A percentile compares a stretch with the other conserved stretches of the same genome.
These are phyloP conservation scores for Ericerus pela DNA, from an alignment of 1,140 invertebrate species.

Conservation along the genomic window DNA sequence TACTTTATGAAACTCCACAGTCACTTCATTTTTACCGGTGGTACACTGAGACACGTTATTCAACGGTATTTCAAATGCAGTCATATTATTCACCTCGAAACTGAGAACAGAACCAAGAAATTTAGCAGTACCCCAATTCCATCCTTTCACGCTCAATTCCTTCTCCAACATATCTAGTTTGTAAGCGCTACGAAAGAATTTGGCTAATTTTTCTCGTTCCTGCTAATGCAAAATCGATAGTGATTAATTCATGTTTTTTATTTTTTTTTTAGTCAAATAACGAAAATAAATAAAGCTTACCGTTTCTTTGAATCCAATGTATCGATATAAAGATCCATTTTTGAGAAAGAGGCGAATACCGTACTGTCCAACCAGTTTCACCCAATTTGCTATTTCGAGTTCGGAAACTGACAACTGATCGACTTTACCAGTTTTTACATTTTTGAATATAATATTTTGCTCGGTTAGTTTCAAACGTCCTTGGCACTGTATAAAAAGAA, in stretches of 20 bases:
- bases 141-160: constrained; percentile 88
- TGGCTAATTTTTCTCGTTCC: constrained; percentile 69
- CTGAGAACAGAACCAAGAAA: constrained; percentile 83
- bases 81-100: constrained; percentile 78
- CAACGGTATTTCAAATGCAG: constrained; percentile 92
- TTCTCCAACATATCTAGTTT: constrained; percentile 75
- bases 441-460: constrained; percentile 84
- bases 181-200: constrained; percentile 72
- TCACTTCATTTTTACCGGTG: constrained; percentile 97
- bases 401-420: constrained; percentile 73
- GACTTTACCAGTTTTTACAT: constrained; percentile 90
- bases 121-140: constrained; percentile 97
- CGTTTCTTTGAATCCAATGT: constrained; percentile 84
- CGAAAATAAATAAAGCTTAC: constrained; percentile 42
- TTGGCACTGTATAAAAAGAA: constrained; percentile 41
- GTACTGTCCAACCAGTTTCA: constrained; percentile 76
- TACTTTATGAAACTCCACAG: constrained; percentile 91
- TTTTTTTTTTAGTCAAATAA: too few species aligned
- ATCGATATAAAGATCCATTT: constrained; percentile 79
- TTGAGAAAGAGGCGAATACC: constrained; percentile 82
- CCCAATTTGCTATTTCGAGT: constrained; percentile 82
- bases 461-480: constrained; percentile 86
- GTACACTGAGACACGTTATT: constrained; percentile 91
- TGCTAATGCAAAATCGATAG: constrained; percentile 27
- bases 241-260: background rate